Evolutionary conservation across 2,797 vertebrate species (phyloP), one percentile per base, ranked within the genome.

Genomic region (Girardinus metallicus): DNA sequence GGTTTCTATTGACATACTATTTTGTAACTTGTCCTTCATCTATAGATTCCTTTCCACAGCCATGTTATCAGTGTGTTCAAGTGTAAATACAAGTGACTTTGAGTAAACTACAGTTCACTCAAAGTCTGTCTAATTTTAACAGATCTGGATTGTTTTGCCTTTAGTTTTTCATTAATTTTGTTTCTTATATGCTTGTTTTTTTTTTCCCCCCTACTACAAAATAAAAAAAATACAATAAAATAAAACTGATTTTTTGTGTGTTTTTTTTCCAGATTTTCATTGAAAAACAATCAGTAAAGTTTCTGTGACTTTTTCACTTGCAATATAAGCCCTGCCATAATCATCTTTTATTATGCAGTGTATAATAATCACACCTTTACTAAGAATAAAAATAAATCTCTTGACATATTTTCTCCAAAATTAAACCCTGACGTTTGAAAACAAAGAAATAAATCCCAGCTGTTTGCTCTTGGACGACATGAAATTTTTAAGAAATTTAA

Each of bases 1-100:
- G 79, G 15, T 82, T 95, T 18, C 16, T 86, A 89, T 93, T 94
- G 92, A 85, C 91, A 93, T 91, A 82, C 82, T 86, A 85, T 84
- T 90, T 83, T 76, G 73, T 88, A 49, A 73, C 83, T 85, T 80
- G 79, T 83, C 75, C 74, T 84, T 39, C n/a, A 60, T 66, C 76
- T 41, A 43, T 78, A 29, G 49, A 5, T 0, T 36, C 31, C 71
- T 78, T 76, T 87, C 78, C 85, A 1, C 68, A 72, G 73, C 68
- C 77, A 82, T 80, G 80, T 84, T 75, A 86, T 79, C 80, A 88
- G 71, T 57, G 81, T 85, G 93, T 93, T 74, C 88, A 88, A 93
- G 60, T 49, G 46, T 70, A 41, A 49, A 60, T 82, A 51, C 57
- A 73, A 29, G n/a, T 36, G n/a, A 31, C 36, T 68, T 55, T 41